Base-by-base conservation (phyloP, 37 sponge, comb jelly and placozoan species). In the Halichondria panicea region DNA sequence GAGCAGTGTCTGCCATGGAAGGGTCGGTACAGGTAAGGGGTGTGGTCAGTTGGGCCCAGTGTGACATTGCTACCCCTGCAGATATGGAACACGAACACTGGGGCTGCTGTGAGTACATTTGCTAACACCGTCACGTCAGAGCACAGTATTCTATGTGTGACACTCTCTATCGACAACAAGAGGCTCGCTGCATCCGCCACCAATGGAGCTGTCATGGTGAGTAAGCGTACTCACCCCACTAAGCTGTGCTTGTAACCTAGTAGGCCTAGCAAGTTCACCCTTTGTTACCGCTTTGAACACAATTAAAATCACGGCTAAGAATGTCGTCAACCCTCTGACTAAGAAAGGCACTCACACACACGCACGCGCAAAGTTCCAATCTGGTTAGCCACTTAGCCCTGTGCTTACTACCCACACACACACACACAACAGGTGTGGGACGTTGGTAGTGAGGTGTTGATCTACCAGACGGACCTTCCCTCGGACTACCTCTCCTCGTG, bases 401-500 rank as follows among this genome's bases (percentile, higher is more conserved):
- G n/a, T n/a, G n/a, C n/a, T n/a, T n/a, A n/a, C n/a, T n/a, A n/a
- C n/a, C n/a, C n/a, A n/a, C n/a, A n/a, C n/a, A n/a, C n/a, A n/a
- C n/a, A n/a, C n/a, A 22, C 57, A 3, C n/a, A 63, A 31, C 36
- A 81, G 88, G 88, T 87, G 43, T 87, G 88, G 88, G 31, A 38
- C 48, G 48, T 53, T 1, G 27, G 25, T 27, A 45, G 77, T 28
- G 55, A 59, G 9, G 1, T 37, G 0, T 15, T 76, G 56, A 41
- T 76, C 48, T 38, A 41, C 18, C 65, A 74, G 32, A 6, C 13
- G 46, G 31, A 68, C 2, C 28, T 43, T n/a, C 76, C 75, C 18
- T n/a, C n/a, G n/a, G n/a, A n/a, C n/a, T n/a, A n/a, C n/a, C 58
- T 55, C 54, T 32, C 63, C 38, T 35, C 61, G 0, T 79, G 79